These are phyloP conservation scores for Cerceris rybyensis DNA, from an alignment of 2,888 invertebrate genomes.

Conservation along the genomic window DNA sequence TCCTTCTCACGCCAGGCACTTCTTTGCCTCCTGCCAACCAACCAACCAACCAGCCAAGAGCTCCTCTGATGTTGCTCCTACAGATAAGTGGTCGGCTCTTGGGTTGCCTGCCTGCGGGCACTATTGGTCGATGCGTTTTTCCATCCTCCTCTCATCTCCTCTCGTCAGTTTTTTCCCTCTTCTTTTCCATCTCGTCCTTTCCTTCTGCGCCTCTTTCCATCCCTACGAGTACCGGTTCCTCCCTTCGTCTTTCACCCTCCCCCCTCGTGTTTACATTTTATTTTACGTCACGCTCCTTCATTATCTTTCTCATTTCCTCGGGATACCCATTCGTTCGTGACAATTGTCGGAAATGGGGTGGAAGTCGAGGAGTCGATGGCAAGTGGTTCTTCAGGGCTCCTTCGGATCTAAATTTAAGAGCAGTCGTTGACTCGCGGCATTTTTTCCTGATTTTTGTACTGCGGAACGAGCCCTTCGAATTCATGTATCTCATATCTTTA, in stretches of 20 bases:
- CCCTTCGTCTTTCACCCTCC: slow-evolving; percentile 49
- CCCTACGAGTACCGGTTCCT: slow-evolving; percentile 2
- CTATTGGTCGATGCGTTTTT: slow-evolving; percentile 78
- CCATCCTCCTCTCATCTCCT: slow-evolving; percentile 65
- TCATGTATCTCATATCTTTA: not conserved
- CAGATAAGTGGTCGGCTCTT: slow-evolving; percentile 80
- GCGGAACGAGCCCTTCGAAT: slow-evolving; percentile 2
- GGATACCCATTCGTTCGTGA: slow-evolving; percentile 69
- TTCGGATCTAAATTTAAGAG: slow-evolving; percentile 59
- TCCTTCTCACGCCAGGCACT: slow-evolving; percentile 79
- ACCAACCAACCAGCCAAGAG: slow-evolving; percentile 75
- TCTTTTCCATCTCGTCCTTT: slow-evolving; percentile 47
- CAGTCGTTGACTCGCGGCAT: slow-evolving; percentile 41
- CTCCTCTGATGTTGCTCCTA: slow-evolving; percentile 79
- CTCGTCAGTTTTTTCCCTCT: slow-evolving; percentile 60
- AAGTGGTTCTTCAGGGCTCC: slow-evolving; percentile 58
- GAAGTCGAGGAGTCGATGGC: slow-evolving; percentile 68
- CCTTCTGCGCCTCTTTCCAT: slow-evolving; percentile 48
- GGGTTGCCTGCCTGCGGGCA: slow-evolving; percentile 77
- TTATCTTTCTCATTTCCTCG: slow-evolving; percentile 73
- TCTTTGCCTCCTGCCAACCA: slow-evolving; percentile 75
- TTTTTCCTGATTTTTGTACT: slow-evolving; percentile 12
- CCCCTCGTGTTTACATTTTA: slow-evolving; percentile 74
- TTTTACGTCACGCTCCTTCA: slow-evolving; percentile 73
- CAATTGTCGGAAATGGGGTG: slow-evolving; percentile 69